phyloP scores from a whole-genome alignment of 2,797 vertebrate genomes.

The Apogon talboti region DNA sequence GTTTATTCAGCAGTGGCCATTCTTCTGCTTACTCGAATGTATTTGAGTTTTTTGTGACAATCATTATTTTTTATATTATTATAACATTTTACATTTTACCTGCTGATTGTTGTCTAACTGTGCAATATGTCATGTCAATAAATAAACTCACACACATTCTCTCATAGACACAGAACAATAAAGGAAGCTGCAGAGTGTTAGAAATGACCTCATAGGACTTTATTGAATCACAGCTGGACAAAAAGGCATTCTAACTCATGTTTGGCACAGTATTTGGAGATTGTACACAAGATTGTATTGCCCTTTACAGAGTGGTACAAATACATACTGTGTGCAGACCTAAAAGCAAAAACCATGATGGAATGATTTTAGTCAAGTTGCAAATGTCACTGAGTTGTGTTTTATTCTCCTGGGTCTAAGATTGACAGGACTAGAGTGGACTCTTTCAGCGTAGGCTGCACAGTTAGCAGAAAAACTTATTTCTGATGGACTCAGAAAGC shows the following conservation, averaged over 20 bases:
- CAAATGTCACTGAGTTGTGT: constrained; percentile 16
- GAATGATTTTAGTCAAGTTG: constrained; percentile 22
- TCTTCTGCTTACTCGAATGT: too few relatives aligned
- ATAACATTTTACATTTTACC: too few relatives aligned
- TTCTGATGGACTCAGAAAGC: constrained; percentile 37
- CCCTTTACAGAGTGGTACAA: constrained; percentile 56
- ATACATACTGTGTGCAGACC: constrained; percentile 38
- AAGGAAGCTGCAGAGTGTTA: constrained; percentile 42
- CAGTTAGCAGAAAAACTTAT: constrained; percentile 33
- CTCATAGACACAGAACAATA: constrained; percentile 24
- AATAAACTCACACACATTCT: too few relatives aligned
- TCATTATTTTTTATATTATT: too few relatives aligned
- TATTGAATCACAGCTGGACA: constrained; percentile 70
- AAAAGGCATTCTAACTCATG: constrained; percentile 57
- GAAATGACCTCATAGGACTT: constrained; percentile 63
- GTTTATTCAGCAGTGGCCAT: too few relatives aligned
- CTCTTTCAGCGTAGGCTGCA: constrained; percentile 21
- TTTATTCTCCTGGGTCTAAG: constrained; percentile 25
- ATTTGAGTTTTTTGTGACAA: too few relatives aligned
- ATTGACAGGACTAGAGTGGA: constrained; percentile 23
- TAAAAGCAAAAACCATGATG: constrained; percentile 51
- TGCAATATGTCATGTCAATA: too few relatives aligned
- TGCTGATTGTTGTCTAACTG: too few relatives aligned
- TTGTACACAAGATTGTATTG: constrained; percentile 66
- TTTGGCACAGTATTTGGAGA: constrained; percentile 78